Percentiles rank a stretch among this genome's conserved stretches.
These are phyloP conservation scores for Lordiphosa stackelbergi DNA, from an alignment of 1,140 invertebrate species.

Conservation along the genomic window DNA sequence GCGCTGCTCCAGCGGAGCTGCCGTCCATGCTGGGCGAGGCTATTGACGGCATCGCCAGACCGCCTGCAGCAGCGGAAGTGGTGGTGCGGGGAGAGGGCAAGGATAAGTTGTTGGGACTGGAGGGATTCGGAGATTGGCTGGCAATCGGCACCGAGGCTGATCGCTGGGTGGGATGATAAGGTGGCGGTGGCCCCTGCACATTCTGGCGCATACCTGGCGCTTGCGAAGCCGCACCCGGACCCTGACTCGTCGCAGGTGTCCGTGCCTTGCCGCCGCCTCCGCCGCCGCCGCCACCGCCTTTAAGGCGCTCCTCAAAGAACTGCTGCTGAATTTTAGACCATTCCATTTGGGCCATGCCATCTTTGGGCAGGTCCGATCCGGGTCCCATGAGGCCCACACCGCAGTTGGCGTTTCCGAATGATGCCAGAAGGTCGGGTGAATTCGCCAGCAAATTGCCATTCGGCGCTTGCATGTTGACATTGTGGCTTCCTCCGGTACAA, in stretches of 20 bases:
- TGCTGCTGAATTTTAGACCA: constrained; percentile 94
- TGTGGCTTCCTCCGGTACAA: constrained; percentile 6
- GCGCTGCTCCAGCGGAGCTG: constrained; percentile 1
- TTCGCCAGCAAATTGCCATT: constrained; percentile 35
- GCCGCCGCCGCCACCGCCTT: constrained; percentile 23
- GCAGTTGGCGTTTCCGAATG: constrained; percentile 38
- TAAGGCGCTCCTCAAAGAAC: constrained; percentile 85
- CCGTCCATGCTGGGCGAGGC: constrained; percentile 79
- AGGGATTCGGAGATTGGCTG: constrained; percentile 84
- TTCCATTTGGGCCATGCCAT: constrained; percentile 82
- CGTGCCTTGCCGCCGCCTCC: constrained; percentile 5
- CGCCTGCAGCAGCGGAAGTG: constrained; percentile 79
- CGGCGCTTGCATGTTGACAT: constrained; percentile 21
- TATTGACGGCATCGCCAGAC: constrained; percentile 78
- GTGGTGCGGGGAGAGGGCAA: constrained; percentile 83
- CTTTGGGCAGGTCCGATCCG: constrained; percentile 28
- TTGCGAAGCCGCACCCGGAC: constrained; percentile 1
- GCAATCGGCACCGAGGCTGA: constrained; percentile 91
- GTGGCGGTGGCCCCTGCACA: constrained; percentile 89
- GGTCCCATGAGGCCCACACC: constrained; percentile 21
- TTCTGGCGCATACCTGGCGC: constrained; percentile 75
- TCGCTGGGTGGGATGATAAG: constrained; percentile 88
- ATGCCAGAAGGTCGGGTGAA: constrained; percentile 41
- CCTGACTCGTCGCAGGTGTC: constrained; percentile 14
- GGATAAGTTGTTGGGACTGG: constrained; percentile 85